These are phyloP conservation scores for Tetragnatha versicolor DNA, from an alignment of 1,140 invertebrate genomes.

Conservation along the genomic window DNA sequence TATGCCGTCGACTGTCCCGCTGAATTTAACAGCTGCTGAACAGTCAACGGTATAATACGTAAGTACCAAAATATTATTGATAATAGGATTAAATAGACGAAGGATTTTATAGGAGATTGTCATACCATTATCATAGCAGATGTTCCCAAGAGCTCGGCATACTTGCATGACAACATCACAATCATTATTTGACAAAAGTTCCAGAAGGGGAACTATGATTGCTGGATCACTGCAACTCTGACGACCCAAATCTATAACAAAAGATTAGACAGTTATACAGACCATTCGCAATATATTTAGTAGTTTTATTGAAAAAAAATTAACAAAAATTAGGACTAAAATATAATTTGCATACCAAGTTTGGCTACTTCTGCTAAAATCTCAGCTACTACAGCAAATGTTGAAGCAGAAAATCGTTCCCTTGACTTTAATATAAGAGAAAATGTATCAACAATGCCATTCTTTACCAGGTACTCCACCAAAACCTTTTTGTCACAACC, in stretches of 20 bases:
- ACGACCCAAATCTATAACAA: conserved; percentile 60
- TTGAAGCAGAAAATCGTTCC: conserved; percentile 36
- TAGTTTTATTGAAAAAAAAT: neutral
- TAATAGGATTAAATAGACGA: neutral
- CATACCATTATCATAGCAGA: conserved; percentile 85
- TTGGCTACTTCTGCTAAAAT: conserved; percentile 64
- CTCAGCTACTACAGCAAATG: conserved; percentile 59
- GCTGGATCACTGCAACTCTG: conserved; percentile 60
- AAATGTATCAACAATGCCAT: conserved; percentile 43
- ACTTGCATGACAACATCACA: conserved; percentile 69
- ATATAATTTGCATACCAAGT: conserved; percentile 59
- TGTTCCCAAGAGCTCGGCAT: conserved; percentile 83
- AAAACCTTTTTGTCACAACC: conserved; percentile 32
- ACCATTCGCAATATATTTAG: neutral
- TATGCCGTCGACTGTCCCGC: too few relatives aligned
- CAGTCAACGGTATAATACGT: too few relatives aligned
- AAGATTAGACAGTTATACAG: neutral
- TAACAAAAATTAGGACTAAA: neutral
- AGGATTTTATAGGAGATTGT: too few relatives aligned
- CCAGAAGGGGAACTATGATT: conserved; percentile 60
- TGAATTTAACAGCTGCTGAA: too few relatives aligned
- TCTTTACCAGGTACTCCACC: conserved; percentile 32
- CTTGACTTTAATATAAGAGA: conserved; percentile 37
- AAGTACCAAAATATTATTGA: too few relatives aligned
- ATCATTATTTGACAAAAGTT: conserved; percentile 59